Evolutionary conservation across 2,113 vertebrate genomes (phyloP), one percentile per base, ranked within the genome.

Genomic region (Aviceda subcristata): DNA sequence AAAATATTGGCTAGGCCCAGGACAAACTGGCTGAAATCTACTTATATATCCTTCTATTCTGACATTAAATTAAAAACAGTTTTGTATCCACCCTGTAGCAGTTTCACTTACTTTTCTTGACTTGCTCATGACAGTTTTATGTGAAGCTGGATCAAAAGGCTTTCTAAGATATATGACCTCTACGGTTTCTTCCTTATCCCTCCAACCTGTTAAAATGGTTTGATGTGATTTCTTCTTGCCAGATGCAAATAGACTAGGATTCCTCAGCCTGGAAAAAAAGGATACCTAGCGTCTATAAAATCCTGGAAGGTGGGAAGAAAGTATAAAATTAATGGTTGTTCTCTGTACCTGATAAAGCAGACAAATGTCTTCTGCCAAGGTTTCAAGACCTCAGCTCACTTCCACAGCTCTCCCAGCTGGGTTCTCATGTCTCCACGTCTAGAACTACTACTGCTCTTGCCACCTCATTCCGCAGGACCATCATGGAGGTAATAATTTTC

Each of bases 31-130:
- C n/a, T 96, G 80, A 94, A 91, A 92, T 81, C 39, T 84, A 67
- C 30, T 94, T 94, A 74, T 32, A 74, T 26, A 84, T 86, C 51
- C n/a, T 89, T 91, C 76, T 87, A 46, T 81, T 77, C 80, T 89
- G 51, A 77, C 43, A 67, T 81, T 86, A 91, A 80, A 89, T 84
- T 83, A 62, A 77, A 89, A 94, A 18, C 12, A 80, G 59, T 78
- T 95, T 89, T 96, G 21, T 71, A 84, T 72, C 60, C 26, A 91
- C 46, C 23, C 89, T 51, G 43, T 43, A 81, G 56, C 46, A 64
- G 74, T 92, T 92, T 86, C 34, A 72, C 60, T 92, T 80, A 53
- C 38, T 73, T 96, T 86, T 88, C 53, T 77, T 95, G 14, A 94
- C 68, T 84, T 86, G 38, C 18, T 81, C 81, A 66, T 88, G 71